These are phyloP conservation scores for Parnassius orleans DNA, from an alignment of 2,888 invertebrate genomes.

Conservation along the genomic window DNA sequence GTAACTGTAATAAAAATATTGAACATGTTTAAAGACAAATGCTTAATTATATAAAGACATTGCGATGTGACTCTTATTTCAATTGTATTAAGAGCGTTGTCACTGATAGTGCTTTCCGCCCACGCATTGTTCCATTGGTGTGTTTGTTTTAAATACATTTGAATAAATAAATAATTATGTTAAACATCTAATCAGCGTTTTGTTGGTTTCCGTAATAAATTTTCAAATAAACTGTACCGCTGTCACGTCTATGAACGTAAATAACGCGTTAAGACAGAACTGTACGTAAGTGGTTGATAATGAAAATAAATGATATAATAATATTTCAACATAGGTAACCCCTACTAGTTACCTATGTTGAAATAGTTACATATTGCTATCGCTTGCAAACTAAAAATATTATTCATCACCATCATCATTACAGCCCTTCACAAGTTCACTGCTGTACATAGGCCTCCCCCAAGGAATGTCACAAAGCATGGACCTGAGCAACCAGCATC, in stretches of 20 bases:
- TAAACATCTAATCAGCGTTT: slow-evolving; percentile 50
- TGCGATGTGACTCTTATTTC: slow-evolving; percentile 24
- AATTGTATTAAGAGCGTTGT: slow-evolving; percentile 42
- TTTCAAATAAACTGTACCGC: slow-evolving; percentile 16
- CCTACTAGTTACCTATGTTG: background rate
- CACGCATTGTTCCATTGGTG: slow-evolving; percentile 44
- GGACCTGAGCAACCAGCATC: no score
- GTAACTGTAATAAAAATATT: slow-evolving; percentile 19
- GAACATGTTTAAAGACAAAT: slow-evolving; percentile 5
- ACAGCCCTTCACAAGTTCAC: no score
- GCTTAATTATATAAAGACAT: background rate
- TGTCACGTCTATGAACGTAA: slow-evolving; percentile 1
- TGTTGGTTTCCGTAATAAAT: slow-evolving; percentile 24
- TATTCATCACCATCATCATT: no score
- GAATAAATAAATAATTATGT: slow-evolving; percentile 70
- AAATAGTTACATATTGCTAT: background rate
- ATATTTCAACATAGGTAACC: no score
- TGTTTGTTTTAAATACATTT: slow-evolving; percentile 57
- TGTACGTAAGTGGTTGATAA: slow-evolving; percentile 13
- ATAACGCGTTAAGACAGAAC: background rate
- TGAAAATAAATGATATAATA: slow-evolving; percentile 7
- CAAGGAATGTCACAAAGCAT: no score
- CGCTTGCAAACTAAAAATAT: no score
- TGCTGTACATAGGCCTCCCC: no score
- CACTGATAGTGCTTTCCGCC: slow-evolving; percentile 44